Evolutionary conservation across 2,888 invertebrate genomes (phyloP).

Genomic region (Kryphioiulus occultus): DNA sequence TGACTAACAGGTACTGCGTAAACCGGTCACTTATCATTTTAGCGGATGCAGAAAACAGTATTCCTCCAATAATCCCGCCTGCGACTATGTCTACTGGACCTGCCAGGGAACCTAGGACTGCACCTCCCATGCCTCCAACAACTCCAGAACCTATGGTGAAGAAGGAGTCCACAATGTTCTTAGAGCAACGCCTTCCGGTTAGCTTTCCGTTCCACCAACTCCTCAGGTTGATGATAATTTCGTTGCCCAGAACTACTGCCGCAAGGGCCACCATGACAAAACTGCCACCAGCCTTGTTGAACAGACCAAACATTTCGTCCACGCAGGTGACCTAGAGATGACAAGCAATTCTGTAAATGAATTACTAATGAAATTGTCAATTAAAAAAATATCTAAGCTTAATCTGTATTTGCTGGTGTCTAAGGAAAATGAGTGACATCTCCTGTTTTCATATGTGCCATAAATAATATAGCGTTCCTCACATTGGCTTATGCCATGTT

Average conservation of each 20-base stretch:
- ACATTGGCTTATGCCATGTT: too few relatives aligned
- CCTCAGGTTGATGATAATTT: background rate
- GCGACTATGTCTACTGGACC: background rate
- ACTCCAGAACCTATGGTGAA: background rate
- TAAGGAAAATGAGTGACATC: too few relatives aligned
- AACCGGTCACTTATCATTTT: background rate
- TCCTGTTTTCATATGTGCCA: too few relatives aligned
- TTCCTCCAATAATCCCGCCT: background rate
- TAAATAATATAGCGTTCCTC: too few relatives aligned
- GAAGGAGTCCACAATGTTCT: background rate
- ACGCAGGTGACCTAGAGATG: too few relatives aligned
- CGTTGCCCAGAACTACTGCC: background rate
- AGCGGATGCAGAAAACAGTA: background rate
- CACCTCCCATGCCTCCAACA: background rate
- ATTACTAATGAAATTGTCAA: too few relatives aligned
- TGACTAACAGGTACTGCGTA: background rate
- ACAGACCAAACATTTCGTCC: conserved; percentile 21
- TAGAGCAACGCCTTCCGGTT: background rate
- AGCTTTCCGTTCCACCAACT: conserved; percentile 22
- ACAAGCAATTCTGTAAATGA: too few relatives aligned
- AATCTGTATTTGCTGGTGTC: too few relatives aligned
- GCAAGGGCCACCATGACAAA: conserved; percentile 33
- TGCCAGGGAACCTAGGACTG: background rate
- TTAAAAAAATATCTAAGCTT: too few relatives aligned
- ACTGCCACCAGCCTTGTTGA: background rate